A percentile compares a stretch with the other conserved stretches of the same genome.
Conservation (phyloP, 2,797 vertebrate genomes). For the Acanthiza pusilla region DNA sequence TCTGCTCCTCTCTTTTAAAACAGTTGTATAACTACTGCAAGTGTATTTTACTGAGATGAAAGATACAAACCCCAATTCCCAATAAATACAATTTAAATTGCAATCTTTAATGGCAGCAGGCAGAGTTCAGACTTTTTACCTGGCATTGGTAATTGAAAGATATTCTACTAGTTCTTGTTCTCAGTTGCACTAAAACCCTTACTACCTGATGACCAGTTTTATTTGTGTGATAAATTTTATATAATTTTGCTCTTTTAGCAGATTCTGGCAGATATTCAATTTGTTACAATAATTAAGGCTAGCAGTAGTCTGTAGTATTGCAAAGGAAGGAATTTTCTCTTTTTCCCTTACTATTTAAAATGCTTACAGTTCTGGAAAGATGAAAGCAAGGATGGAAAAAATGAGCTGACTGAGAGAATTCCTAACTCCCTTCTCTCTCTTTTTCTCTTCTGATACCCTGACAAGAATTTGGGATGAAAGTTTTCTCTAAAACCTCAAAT, state of each 20-base stretch:
- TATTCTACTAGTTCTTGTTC: background rate
- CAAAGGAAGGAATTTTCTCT: background rate
- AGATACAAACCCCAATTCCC: background rate
- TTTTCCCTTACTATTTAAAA: background rate
- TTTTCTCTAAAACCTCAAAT: background rate
- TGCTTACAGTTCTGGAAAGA: background rate
- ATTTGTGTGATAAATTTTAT: background rate
- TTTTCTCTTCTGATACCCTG: background rate
- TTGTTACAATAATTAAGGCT: background rate
- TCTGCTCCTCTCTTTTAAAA: background rate
- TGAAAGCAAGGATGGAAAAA: background rate
- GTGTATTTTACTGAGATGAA: background rate
- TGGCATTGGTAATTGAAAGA: background rate
- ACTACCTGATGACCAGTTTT: background rate
- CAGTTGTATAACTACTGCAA: background rate
- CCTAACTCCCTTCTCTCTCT: background rate
- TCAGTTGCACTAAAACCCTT: background rate
- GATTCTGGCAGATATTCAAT: background rate
- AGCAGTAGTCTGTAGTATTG: background rate
- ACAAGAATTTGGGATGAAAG: background rate
- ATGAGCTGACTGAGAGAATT: background rate
- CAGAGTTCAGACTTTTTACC: background rate
- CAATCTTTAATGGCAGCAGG: background rate
- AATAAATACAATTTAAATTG: background rate
- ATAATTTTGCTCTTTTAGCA: background rate